phyloP scores from a whole-genome alignment of 1,140 invertebrate species.

The Psix sp. region DNA sequence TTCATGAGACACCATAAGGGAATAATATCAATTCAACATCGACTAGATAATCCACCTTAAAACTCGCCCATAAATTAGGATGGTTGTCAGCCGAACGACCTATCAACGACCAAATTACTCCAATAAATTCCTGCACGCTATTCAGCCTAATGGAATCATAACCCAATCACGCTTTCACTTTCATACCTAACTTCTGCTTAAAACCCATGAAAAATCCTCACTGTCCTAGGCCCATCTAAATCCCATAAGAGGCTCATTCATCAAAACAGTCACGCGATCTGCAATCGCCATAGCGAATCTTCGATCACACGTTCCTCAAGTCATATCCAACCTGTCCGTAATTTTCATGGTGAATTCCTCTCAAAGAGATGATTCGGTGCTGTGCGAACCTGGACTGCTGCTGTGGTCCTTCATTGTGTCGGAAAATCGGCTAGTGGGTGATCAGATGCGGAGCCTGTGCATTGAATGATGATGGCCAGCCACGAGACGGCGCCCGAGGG shows the following conservation, averaged over 20 bases:
- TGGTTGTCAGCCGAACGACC: conserved; percentile 21
- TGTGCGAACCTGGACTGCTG: neutral
- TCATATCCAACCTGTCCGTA: conserved; percentile 3
- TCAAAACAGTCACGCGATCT: conserved; percentile 1
- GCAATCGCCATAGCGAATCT: conserved; percentile 20
- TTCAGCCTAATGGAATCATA: conserved; percentile 44
- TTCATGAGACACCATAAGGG: neutral
- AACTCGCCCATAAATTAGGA: conserved; percentile 29
- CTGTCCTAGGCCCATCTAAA: conserved; percentile 2
- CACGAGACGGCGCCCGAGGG: conserved; percentile 61
- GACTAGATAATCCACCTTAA: conserved; percentile 24
- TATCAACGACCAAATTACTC: conserved; percentile 36
- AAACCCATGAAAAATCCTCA: conserved; percentile 30
- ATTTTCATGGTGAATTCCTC: conserved; percentile 27
- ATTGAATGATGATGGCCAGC: conserved; percentile 67
- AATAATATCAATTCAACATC: conserved; percentile 18
- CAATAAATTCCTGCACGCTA: conserved; percentile 35
- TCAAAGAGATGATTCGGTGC: neutral
- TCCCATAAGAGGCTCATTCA: conserved; percentile 4
- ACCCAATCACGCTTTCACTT: conserved; percentile 30
- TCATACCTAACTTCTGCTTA: conserved; percentile 2
- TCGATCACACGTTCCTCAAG: neutral
- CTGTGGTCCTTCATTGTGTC: conserved; percentile 62
- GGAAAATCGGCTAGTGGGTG: conserved; percentile 57
- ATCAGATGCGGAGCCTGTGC: conserved; percentile 57